These are phyloP conservation scores for Myrmecobius fasciatus DNA, from an alignment of 2,113 vertebrate genomes.

Conservation along the genomic window DNA sequence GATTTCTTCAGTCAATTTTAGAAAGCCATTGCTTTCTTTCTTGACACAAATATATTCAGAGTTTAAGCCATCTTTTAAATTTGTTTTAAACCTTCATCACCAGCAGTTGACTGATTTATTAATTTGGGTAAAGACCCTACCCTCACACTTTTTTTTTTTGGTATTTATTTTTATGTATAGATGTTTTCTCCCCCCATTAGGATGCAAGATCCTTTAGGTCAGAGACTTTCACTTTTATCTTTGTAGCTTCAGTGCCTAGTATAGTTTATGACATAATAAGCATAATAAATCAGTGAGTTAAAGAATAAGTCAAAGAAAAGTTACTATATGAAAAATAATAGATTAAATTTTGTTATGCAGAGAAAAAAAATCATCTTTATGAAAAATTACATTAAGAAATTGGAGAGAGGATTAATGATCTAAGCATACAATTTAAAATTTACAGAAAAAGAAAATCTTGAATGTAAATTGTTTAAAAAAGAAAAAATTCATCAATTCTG, in stretches of 20 bases:
- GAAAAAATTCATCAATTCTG: neutral
- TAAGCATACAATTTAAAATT: neutral
- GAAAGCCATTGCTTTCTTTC: too few relatives aligned
- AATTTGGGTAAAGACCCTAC: neutral
- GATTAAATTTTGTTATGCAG: neutral
- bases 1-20: too few relatives aligned
- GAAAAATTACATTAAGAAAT: neutral
- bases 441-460: neutral
- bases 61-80: too few relatives aligned
- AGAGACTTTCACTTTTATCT: neutral
- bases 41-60: too few relatives aligned
- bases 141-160: too few relatives aligned
- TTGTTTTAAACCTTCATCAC: neutral
- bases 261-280: neutral
- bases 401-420: neutral
- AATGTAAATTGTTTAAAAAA: neutral
- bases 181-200: neutral
- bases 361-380: neutral
- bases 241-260: neutral
- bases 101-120: neutral
- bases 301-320: neutral
- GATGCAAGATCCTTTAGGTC: neutral
- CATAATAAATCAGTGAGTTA: neutral
- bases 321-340: neutral
- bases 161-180: neutral